Percentiles rank a stretch among this genome's conserved stretches.
Conservation (phyloP, 2,888 invertebrate genomes). For the Platerodrilus igneus region DNA sequence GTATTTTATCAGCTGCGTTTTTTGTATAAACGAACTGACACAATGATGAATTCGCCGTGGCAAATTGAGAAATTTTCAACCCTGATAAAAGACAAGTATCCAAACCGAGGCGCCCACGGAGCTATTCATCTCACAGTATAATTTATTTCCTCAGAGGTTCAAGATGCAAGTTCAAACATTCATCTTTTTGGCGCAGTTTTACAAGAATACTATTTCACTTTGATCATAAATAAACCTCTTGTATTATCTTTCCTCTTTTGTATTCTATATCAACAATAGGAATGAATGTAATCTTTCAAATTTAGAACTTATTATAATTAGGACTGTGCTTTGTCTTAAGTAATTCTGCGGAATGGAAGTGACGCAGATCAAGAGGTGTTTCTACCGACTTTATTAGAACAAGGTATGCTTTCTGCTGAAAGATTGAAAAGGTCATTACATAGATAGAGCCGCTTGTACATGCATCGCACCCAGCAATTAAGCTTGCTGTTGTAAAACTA, state of each 20-base stretch:
- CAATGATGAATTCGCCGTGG: slow-evolving; percentile 37
- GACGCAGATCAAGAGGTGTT: no score
- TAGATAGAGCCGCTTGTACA: no score
- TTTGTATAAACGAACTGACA: slow-evolving; percentile 20
- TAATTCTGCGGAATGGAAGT: no score
- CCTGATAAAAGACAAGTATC: slow-evolving; percentile 37
- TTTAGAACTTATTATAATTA: no score
- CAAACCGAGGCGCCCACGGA: slow-evolving; percentile 36
- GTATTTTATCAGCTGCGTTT: slow-evolving; percentile 22
- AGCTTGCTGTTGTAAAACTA: no score
- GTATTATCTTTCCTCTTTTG: slow-evolving; percentile 33
- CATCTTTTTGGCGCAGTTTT: slow-evolving; percentile 39
- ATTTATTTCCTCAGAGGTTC: slow-evolving; percentile 39
- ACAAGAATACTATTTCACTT: slow-evolving; percentile 36
- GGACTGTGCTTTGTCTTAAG: no score
- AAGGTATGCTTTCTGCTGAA: no score
- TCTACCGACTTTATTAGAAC: no score
- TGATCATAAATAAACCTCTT: slow-evolving; percentile 33
- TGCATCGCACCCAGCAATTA: no score
- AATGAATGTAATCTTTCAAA: no score
- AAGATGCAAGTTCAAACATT: slow-evolving; percentile 39
- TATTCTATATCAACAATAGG: no score
- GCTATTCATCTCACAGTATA: slow-evolving; percentile 38
- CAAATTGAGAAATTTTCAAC: slow-evolving; percentile 43
- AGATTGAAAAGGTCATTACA: no score